Percentiles rank a stretch among this genome's conserved stretches.
Conservation (phyloP, 2,888 invertebrate genomes). For the Camponotus fellah region DNA sequence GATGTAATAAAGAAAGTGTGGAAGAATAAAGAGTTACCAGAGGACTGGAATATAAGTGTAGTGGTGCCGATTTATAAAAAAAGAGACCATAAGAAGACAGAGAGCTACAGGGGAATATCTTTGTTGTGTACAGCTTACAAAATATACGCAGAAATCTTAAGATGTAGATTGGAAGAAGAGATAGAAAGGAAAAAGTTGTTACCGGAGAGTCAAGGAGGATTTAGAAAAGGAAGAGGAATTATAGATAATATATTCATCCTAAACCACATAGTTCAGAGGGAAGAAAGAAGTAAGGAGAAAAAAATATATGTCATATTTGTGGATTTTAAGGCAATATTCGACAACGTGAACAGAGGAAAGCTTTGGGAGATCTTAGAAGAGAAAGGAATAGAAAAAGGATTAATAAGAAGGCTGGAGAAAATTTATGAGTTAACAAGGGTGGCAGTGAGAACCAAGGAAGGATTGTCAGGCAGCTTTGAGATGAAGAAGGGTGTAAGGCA, state of each 20-base stretch:
- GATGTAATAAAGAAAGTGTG: too few relatives aligned
- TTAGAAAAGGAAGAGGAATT: slow-evolving; percentile 51
- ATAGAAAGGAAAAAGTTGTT: slow-evolving; percentile 47
- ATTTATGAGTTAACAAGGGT: too few relatives aligned
- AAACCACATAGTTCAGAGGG: slow-evolving; percentile 44
- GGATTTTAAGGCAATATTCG: too few relatives aligned
- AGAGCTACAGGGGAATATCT: slow-evolving; percentile 69
- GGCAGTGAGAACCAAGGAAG: too few relatives aligned
- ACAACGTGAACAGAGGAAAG: too few relatives aligned
- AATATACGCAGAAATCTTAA: slow-evolving; percentile 62
- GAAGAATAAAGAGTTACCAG: slow-evolving; percentile 20
- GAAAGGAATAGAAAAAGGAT: too few relatives aligned
- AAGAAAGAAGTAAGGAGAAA: background rate
- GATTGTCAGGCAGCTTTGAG: too few relatives aligned
- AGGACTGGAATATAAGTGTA: slow-evolving; percentile 62
- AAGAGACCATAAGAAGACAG: slow-evolving; percentile 49
- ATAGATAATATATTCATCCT: slow-evolving; percentile 59
- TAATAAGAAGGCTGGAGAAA: too few relatives aligned
- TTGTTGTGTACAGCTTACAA: slow-evolving; percentile 63
- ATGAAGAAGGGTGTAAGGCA: too few relatives aligned
- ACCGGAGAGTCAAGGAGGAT: slow-evolving; percentile 65
- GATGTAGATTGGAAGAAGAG: slow-evolving; percentile 56
- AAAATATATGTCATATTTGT: background rate
- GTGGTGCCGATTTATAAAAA: slow-evolving; percentile 61
- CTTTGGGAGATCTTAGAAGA: too few relatives aligned